phyloP scores from a whole-genome alignment of 2,888 invertebrate species.

The Oscheius sp. region DNA sequence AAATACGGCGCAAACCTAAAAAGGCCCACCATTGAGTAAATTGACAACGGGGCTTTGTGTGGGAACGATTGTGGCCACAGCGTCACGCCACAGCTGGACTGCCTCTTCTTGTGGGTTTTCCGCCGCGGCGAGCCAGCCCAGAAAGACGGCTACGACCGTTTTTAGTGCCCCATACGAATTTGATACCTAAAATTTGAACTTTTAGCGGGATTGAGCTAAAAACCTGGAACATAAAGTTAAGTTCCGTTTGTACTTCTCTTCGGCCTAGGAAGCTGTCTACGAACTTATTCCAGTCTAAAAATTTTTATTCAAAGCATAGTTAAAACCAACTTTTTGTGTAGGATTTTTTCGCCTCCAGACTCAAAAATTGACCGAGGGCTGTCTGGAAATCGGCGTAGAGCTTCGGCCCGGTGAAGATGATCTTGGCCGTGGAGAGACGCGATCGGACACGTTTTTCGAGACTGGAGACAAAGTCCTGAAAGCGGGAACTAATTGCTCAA shows the following conservation, averaged over 20 bases:
- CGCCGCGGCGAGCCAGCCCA: conserved; percentile 4
- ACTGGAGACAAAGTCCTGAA: conserved; percentile 35
- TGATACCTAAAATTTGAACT: not conserved
- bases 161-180: conserved; percentile 15
- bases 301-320: not conserved
- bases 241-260: conserved; percentile 10
- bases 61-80: conserved; percentile 5
- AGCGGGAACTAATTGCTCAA: not conserved
- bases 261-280: not conserved
- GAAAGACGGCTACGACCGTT: conserved; percentile 17
- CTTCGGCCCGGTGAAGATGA: conserved; percentile 14
- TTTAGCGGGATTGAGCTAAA: not conserved
- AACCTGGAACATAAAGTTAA: conserved; percentile 14
- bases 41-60: conserved; percentile 1
- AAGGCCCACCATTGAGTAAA: conserved; percentile 8
- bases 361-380: conserved; percentile 7
- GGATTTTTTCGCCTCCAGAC: not conserved
- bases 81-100: not conserved
- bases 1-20: not conserved
- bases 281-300: conserved; percentile 12
- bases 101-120: conserved; percentile 3
- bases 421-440: conserved; percentile 20
- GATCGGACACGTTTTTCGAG: conserved; percentile 43
- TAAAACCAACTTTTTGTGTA: not conserved
- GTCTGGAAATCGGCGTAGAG: conserved; percentile 5